A percentile compares a stretch with the other conserved stretches of the same genome.
phyloP scores from a whole-genome alignment of 2,888 invertebrate species.

The Drosophila subquinaria region DNA sequence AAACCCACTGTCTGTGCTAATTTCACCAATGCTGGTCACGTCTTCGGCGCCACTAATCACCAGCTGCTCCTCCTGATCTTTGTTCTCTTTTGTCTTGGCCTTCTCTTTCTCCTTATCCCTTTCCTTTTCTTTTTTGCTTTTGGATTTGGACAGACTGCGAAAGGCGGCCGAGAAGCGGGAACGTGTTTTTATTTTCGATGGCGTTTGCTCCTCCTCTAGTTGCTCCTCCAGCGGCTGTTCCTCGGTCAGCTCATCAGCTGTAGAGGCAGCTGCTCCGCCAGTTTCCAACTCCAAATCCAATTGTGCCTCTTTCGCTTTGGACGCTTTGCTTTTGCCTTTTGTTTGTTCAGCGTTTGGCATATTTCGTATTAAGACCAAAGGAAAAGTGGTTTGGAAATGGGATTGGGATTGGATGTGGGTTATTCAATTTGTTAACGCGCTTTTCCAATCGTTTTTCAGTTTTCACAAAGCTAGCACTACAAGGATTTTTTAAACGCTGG shows the following conservation, averaged over 20 bases:
- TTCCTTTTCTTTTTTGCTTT: slow-evolving; percentile 63
- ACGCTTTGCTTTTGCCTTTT: slow-evolving; percentile 43
- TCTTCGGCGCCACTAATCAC: slow-evolving; percentile 44
- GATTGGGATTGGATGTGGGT: neutral
- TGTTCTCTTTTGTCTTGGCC: slow-evolving; percentile 40
- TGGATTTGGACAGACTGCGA: slow-evolving; percentile 79
- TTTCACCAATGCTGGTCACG: slow-evolving; percentile 40
- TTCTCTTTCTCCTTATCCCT: slow-evolving; percentile 50
- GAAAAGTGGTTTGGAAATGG: neutral
- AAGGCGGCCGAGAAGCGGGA: slow-evolving; percentile 84
- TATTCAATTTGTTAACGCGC: neutral
- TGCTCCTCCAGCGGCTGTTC: slow-evolving; percentile 53
- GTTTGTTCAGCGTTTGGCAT: slow-evolving; percentile 83
- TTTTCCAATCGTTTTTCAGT: slow-evolving; percentile 26
- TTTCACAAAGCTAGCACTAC: neutral
- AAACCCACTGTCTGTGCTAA: slow-evolving; percentile 44
- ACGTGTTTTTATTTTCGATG: slow-evolving; percentile 78
- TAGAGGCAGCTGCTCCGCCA: slow-evolving; percentile 7
- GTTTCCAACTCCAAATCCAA: neutral
- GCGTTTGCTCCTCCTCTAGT: slow-evolving; percentile 32
- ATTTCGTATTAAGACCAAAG: slow-evolving; percentile 38
- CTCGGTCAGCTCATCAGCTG: slow-evolving; percentile 31
- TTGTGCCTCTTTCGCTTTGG: slow-evolving; percentile 34
- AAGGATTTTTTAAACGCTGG: neutral
- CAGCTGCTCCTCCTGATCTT: slow-evolving; percentile 26